A percentile compares a stretch with the other conserved stretches of the same genome.
phyloP scores from a whole-genome alignment of 2,888 invertebrate species.

The Phoenoteleia sp. region DNA sequence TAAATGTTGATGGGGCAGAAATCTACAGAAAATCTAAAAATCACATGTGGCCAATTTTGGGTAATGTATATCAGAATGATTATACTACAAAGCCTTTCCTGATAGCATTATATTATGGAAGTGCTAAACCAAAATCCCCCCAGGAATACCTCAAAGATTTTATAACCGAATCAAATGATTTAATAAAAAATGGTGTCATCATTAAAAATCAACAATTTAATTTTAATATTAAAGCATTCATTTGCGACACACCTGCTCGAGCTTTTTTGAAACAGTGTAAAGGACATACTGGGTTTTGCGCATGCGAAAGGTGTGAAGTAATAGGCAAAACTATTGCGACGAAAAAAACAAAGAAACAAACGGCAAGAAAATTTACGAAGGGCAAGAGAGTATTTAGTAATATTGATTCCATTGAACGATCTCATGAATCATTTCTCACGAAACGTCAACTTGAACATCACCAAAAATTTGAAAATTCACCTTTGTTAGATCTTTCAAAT shows the following conservation, averaged over 20 bases:
- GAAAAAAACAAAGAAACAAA: constrained; percentile 29
- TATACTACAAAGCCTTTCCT: constrained; percentile 33
- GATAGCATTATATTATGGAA: constrained; percentile 32
- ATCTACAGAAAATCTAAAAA: constrained; percentile 10
- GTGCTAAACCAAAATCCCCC: constrained; percentile 34
- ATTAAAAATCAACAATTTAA: constrained; percentile 16
- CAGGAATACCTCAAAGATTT: constrained; percentile 48
- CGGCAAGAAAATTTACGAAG: too few relatives aligned
- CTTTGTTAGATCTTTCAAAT: constrained; percentile 27
- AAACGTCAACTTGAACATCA: constrained; percentile 52
- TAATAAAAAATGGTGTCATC: constrained; percentile 12
- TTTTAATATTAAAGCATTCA: constrained; percentile 39
- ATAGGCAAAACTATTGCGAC: neutral
- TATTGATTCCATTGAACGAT: constrained; percentile 25
- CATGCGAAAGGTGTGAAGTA: constrained; percentile 47
- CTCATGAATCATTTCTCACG: constrained; percentile 33
- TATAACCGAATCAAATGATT: constrained; percentile 18
- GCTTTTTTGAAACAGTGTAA: constrained; percentile 58
- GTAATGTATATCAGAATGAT: neutral
- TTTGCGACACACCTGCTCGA: constrained; percentile 58
- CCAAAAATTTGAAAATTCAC: constrained; percentile 7
- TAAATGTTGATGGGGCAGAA: constrained; percentile 14
- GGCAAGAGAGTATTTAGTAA: constrained; percentile 47
- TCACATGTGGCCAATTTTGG: constrained; percentile 12
- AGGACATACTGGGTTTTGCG: constrained; percentile 17